These are phyloP conservation scores for Allolobophora icterica DNA, from an alignment of 2,888 invertebrate species.

Conservation along the genomic window DNA sequence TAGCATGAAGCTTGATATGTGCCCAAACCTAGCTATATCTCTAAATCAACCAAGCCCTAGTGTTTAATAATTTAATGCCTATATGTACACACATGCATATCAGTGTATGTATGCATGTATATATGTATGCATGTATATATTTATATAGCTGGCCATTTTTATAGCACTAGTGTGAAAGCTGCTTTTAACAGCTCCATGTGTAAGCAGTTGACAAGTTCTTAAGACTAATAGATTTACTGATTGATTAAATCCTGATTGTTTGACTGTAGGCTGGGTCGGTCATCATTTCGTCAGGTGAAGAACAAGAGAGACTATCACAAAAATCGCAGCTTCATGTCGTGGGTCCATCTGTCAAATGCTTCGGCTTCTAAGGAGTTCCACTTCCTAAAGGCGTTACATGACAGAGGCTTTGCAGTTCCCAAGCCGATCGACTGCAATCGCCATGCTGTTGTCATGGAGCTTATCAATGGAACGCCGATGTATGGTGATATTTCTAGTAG, in stretches of 20 bases:
- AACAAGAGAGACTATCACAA: slow-evolving; percentile 96
- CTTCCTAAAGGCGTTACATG: slow-evolving; percentile 91
- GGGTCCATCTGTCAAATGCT: slow-evolving; percentile 93
- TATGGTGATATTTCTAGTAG: slow-evolving; percentile 50
- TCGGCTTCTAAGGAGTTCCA: slow-evolving; percentile 97
- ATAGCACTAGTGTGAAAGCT: not conserved
- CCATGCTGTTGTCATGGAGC: slow-evolving; percentile 95
- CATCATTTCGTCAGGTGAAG: slow-evolving; percentile 93
- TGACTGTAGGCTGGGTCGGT: slow-evolving; percentile 78
- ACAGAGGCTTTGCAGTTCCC: slow-evolving; percentile 91
- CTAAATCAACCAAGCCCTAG: no score
- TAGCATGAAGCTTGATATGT: no score
- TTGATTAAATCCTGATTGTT: not conserved
- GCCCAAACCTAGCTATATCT: no score
- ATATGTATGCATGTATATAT: not conserved
- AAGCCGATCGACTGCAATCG: slow-evolving; percentile 89
- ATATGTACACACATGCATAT: no score
- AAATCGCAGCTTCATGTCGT: slow-evolving; percentile 83
- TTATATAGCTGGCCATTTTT: not conserved
- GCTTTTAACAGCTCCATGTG: not conserved
- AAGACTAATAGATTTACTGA: no score
- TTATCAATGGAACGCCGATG: slow-evolving; percentile 69
- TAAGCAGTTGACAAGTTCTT: no score
- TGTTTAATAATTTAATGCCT: no score
- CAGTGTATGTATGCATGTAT: not conserved